Evolutionary conservation across 2,888 invertebrate species (phyloP).

Genomic region (Thymelicus acteon): DNA sequence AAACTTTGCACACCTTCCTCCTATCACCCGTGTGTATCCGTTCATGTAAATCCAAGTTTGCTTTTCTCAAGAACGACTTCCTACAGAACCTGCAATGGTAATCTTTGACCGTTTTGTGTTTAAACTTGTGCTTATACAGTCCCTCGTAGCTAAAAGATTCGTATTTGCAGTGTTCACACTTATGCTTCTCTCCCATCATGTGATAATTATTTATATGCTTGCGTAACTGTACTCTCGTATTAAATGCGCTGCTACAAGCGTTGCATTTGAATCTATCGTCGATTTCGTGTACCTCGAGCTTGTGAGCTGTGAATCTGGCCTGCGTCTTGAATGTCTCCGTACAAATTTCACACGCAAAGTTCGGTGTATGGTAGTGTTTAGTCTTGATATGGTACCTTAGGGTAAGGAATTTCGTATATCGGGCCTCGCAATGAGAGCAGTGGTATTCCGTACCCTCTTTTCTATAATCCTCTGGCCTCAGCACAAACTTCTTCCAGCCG

Average conservation of each 20-base stretch:
- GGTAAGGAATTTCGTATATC: slow-evolving; percentile 57
- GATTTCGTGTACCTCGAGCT: slow-evolving; percentile 60
- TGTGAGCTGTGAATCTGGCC: slow-evolving; percentile 61
- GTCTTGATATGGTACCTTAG: slow-evolving; percentile 61
- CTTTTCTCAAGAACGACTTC: slow-evolving; percentile 71
- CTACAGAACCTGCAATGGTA: slow-evolving; percentile 72
- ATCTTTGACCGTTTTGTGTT: slow-evolving; percentile 71
- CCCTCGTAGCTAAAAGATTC: slow-evolving; percentile 62
- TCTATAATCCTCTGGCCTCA: slow-evolving; percentile 58
- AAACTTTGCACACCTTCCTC: slow-evolving; percentile 65
- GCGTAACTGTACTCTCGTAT: slow-evolving; percentile 59
- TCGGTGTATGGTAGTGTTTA: slow-evolving; percentile 63
- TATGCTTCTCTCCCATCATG: slow-evolving; percentile 67
- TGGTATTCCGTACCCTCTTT: slow-evolving; percentile 51
- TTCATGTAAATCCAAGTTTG: slow-evolving; percentile 64
- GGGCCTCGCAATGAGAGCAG: slow-evolving; percentile 60
- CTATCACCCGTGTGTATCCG: slow-evolving; percentile 72
- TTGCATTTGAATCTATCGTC: slow-evolving; percentile 69
- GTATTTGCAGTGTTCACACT: slow-evolving; percentile 68
- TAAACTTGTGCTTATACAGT: slow-evolving; percentile 70
- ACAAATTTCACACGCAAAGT: slow-evolving; percentile 57
- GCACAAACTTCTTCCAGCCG: slow-evolving; percentile 52
- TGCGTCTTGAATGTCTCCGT: slow-evolving; percentile 59
- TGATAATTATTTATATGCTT: slow-evolving; percentile 70
- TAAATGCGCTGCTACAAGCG: slow-evolving; percentile 67